Evolutionary conservation across 2,797 vertebrate species (phyloP).

Genomic region (Myotis myotis): DNA sequence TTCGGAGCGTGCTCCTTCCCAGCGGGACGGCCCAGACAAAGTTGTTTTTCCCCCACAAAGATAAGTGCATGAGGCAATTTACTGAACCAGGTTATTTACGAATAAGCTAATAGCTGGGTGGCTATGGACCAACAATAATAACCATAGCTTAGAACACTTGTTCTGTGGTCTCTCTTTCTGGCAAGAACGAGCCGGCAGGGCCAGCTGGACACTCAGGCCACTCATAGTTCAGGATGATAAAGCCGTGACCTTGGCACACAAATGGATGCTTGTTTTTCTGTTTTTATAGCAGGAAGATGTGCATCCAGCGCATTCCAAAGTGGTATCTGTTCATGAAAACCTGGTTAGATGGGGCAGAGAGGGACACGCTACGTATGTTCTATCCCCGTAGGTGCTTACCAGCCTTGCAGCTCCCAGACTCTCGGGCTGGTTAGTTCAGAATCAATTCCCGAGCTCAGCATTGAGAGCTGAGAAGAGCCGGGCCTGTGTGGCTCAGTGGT

Average conservation of each 20-base stretch:
- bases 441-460: background rate
- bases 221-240: conserved; percentile 15
- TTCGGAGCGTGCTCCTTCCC: background rate
- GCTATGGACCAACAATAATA: background rate
- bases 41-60: background rate
- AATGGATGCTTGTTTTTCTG: conserved; percentile 44
- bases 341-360: background rate
- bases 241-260: background rate
- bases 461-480: background rate
- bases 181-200: conserved; percentile 70
- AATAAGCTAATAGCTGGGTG: background rate
- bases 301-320: conserved; percentile 17
- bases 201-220: conserved; percentile 63
- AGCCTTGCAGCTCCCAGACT: background rate
- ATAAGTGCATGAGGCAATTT: conserved; percentile 12
- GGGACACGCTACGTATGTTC: background rate
- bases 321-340: background rate
- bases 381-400: background rate
- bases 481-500: too few species aligned
- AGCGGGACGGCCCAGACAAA: background rate
- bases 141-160: background rate
- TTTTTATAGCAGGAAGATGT: conserved; percentile 37
- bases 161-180: background rate
- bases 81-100: conserved; percentile 28
- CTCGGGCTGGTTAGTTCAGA: background rate